Conservation (phyloP, 2,113 vertebrate species). For the Podarcis muralis region DNA sequence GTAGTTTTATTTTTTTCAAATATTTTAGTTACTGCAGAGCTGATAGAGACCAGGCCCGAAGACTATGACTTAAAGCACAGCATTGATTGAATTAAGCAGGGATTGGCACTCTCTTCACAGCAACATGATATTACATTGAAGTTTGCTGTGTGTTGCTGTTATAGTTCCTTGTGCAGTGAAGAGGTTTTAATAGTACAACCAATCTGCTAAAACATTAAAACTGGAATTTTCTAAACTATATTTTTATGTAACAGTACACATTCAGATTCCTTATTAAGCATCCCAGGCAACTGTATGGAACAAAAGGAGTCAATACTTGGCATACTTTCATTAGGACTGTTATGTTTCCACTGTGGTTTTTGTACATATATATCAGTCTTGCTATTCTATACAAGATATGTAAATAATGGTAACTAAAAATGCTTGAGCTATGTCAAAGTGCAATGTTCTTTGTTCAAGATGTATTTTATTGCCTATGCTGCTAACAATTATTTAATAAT, state of each 20-base stretch:
- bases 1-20: conserved; percentile 36
- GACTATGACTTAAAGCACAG: conserved; percentile 49
- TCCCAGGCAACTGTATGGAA: conserved; percentile 78
- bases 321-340: conserved; percentile 60
- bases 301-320: conserved; percentile 73
- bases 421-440: conserved; percentile 67
- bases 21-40: conserved; percentile 2
- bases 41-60: conserved; percentile 10
- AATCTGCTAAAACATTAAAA: conserved; percentile 41
- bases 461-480: conserved; percentile 72
- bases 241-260: conserved; percentile 69
- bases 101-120: not conserved
- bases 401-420: conserved; percentile 66
- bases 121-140: not conserved
- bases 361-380: conserved; percentile 64
- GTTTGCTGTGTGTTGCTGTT: conserved; percentile 25
- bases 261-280: conserved; percentile 54
- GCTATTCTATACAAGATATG: conserved; percentile 63
- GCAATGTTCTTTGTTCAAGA: conserved; percentile 70
- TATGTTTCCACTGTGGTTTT: conserved; percentile 59
- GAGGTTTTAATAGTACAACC: conserved; percentile 32
- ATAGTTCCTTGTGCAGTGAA: conserved; percentile 15
- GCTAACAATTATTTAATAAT: conserved; percentile 73
- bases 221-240: conserved; percentile 53
- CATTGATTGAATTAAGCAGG: conserved; percentile 23